These are phyloP conservation scores for Cherax quadricarinatus DNA, from an alignment of 1,140 invertebrate genomes.

Conservation along the genomic window DNA sequence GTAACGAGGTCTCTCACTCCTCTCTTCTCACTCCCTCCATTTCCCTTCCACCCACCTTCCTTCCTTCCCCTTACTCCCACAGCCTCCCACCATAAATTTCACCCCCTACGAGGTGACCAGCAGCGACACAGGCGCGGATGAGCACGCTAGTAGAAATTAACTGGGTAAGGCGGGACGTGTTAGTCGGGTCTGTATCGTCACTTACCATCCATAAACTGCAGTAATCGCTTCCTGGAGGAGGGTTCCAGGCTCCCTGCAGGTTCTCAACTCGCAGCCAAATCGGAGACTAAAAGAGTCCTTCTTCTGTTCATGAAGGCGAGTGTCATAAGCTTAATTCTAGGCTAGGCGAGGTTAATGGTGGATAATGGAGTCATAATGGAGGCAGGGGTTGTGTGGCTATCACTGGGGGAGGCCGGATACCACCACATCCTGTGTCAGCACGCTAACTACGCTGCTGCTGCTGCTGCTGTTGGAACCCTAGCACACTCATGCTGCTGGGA, in stretches of 20 bases:
- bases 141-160: constrained; percentile 24
- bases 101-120: no score
- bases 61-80: no score
- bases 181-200: constrained; percentile 43
- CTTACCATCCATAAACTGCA: constrained; percentile 60
- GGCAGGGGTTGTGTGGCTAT: constrained; percentile 34
- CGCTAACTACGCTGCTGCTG: neutral
- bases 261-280: constrained; percentile 6
- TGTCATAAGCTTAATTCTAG: constrained; percentile 58
- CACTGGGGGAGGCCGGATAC: constrained; percentile 13
- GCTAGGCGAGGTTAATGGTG: constrained; percentile 42
- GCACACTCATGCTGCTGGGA: neutral
- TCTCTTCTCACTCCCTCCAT: no score
- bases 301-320: constrained; percentile 25
- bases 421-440: constrained; percentile 29
- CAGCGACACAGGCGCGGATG: neutral
- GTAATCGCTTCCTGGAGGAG: constrained; percentile 56
- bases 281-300: constrained; percentile 17
- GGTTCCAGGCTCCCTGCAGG: neutral
- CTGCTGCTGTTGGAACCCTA: neutral
- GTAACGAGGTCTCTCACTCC: no score
- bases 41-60: no score
- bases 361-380: constrained; percentile 56
- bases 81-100: no score
- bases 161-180: constrained; percentile 32